Evolutionary conservation across 2,797 vertebrate species (phyloP).

Genomic region (Phrynocephalus vlangalii): DNA sequence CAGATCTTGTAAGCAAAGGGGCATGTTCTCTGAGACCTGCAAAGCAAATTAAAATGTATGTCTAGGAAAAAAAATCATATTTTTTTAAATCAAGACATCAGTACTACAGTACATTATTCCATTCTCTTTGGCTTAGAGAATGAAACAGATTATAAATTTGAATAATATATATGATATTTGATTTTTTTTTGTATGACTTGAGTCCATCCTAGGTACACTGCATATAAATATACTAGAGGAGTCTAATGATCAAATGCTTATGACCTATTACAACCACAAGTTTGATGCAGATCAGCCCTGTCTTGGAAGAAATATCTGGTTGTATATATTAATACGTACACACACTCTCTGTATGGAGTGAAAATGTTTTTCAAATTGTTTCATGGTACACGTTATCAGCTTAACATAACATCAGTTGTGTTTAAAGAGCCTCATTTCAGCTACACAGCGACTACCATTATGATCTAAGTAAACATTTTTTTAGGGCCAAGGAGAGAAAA

Average conservation of each 20-base stretch:
- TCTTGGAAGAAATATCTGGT: neutral
- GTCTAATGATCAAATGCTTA: neutral
- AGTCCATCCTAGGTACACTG: neutral
- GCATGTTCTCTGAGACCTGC: constrained; percentile 84
- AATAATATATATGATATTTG: neutral
- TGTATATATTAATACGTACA: neutral
- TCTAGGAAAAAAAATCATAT: constrained; percentile 51
- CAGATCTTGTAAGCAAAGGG: constrained; percentile 94
- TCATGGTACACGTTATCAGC: neutral
- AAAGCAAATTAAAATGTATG: constrained; percentile 69
- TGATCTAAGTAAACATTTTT: neutral
- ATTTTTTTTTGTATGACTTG: neutral
- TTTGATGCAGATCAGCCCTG: neutral
- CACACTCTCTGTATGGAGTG: too few species aligned
- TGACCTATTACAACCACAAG: neutral
- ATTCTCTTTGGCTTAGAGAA: neutral
- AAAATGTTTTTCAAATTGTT: neutral
- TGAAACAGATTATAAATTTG: neutral
- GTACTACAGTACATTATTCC: neutral
- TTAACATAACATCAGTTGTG: neutral
- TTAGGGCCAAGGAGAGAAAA: neutral
- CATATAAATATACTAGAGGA: neutral
- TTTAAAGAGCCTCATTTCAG: neutral
- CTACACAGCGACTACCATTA: neutral
- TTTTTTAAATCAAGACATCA: constrained; percentile 42